Conservation (phyloP, 1,140 invertebrate species). For the Nasonia giraulti region DNA sequence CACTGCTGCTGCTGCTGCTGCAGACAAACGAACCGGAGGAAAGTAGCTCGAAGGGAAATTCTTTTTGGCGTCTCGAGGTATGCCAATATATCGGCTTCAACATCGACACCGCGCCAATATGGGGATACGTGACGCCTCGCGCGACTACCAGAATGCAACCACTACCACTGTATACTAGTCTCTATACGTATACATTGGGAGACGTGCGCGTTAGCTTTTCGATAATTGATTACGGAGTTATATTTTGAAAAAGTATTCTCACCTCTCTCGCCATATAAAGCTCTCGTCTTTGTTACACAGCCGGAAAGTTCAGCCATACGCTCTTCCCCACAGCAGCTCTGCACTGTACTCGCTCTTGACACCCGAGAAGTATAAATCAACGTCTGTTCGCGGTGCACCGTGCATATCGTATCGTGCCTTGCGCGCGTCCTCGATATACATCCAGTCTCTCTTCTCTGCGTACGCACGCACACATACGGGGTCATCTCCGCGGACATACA, state of each 20-base stretch:
- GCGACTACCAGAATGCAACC: constrained; percentile 65
- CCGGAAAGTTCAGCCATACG: neutral
- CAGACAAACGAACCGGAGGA: constrained; percentile 55
- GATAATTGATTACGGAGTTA: neutral
- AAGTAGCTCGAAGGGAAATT: constrained; percentile 64
- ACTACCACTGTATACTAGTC: constrained; percentile 36
- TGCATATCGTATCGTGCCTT: constrained; percentile 58
- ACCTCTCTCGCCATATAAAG: neutral
- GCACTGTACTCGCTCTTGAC: constrained; percentile 34
- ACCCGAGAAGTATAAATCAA: constrained; percentile 62
- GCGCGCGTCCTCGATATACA: constrained; percentile 56
- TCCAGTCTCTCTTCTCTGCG: neutral
- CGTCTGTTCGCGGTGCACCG: constrained; percentile 57
- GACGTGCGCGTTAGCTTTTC: neutral
- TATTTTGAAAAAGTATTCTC: neutral
- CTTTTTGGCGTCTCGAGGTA: constrained; percentile 70
- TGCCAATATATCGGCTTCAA: constrained; percentile 73
- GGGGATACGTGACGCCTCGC: constrained; percentile 69
- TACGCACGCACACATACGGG: neutral
- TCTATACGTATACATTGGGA: neutral
- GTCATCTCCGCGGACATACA: constrained; percentile 34
- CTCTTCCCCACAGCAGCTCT: neutral
- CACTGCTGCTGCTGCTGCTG: neutral
- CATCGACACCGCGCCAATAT: constrained; percentile 56
- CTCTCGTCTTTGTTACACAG: neutral